Base-by-base conservation (phyloP, 2,113 vertebrate species). In the Zeus faber region DNA sequence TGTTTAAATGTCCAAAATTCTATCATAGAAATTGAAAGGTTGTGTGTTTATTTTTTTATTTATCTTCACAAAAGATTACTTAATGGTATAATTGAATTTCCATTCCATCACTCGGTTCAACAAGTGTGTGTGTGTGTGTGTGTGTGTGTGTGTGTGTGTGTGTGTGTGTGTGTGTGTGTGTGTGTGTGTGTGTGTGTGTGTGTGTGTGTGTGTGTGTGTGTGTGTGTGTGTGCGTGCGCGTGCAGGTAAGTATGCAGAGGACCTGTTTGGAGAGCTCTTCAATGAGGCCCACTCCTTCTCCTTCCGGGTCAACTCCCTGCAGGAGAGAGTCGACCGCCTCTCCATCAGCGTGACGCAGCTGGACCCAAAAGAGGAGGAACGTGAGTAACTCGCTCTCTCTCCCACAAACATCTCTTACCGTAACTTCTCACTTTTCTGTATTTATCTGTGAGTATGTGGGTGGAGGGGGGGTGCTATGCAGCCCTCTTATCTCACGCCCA, bases 231-330 rank as follows among this genome's bases (percentile, higher is more conserved):
- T 56, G 39, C 47, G 9, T 13, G 0, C 69, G 5, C 33, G 76
- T 89, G 54, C 74, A 99, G 96, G 97, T 92, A 98, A 98, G 91
- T 98, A 98, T 92, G 95, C 97, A 72, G 97, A 99, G 90, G 96
- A 99, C 81, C 89, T 98, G 80, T 99, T 98, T 81, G 96, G 97
- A 72, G 95, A 98, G 79, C 91, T 99, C 51, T 99, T 99, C 86
- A 97, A 97, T 48, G 97, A 99, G 87, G 97, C 97, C 31, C 95
- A 98, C 82, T 89, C 94, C 76, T 98, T 99, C 87, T 98, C 96
- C 47, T 98, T 98, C 84, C 89, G 97, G 90, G 97, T 98, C 69
- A 98, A 98, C 81, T 97, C 96, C n/a, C 86, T 99, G 46, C 97
- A 99, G 77, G 97, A 99, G 82, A 93, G 97, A 0, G 96, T 98